Percentiles rank a stretch among this genome's conserved stretches.
Evolutionary conservation across 2,888 invertebrate genomes (phyloP).

Genomic region (Trichopoda pennipes): DNA sequence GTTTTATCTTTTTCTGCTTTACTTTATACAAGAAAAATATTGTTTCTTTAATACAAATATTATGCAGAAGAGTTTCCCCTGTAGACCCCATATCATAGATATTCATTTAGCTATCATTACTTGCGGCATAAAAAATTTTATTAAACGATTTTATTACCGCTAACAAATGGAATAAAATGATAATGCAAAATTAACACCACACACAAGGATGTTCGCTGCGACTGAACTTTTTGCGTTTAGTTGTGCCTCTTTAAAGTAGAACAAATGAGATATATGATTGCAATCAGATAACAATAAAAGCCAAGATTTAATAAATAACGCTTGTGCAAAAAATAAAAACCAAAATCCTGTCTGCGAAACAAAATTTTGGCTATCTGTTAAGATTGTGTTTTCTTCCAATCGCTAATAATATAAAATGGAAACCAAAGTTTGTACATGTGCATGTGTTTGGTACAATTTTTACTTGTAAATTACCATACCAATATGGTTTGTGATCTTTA

Average conservation of each 20-base stretch:
- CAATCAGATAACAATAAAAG: constrained; percentile 41
- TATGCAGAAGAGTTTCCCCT: not conserved
- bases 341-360: not conserved
- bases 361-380: too few species aligned
- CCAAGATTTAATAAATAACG: constrained; percentile 2
- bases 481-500: too few species aligned
- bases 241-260: constrained; percentile 16
- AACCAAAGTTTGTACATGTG: too few species aligned
- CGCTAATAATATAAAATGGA: too few species aligned
- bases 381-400: too few species aligned
- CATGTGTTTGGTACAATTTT: too few species aligned
- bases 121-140: constrained; percentile 52
- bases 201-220: constrained; percentile 32
- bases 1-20: not conserved
- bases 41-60: not conserved
- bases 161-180: constrained; percentile 36
- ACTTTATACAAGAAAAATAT: not conserved
- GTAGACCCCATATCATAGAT: constrained; percentile 21
- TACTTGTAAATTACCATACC: too few species aligned
- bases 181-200: constrained; percentile 28
- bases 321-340: not conserved
- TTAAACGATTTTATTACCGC: constrained; percentile 33
- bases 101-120: constrained; percentile 55
- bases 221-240: not conserved
- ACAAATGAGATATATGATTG: constrained; percentile 25